phyloP scores from a whole-genome alignment of 2,797 vertebrate species.

The Aplochiton taeniatus region DNA sequence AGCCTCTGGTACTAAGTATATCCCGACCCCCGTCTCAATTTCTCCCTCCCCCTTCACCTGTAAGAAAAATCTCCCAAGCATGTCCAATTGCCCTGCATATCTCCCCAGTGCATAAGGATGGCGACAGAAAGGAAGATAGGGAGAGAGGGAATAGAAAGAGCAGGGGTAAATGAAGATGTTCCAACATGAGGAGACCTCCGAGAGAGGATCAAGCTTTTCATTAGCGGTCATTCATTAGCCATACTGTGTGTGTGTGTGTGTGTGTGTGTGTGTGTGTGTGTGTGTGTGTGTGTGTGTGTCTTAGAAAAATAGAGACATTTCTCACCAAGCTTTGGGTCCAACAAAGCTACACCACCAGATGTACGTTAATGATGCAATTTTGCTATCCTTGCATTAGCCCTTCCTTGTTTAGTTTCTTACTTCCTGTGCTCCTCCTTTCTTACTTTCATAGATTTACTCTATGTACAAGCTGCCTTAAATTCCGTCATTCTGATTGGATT shows the following conservation, averaged over 20 bases:
- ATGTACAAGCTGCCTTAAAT: too few species aligned
- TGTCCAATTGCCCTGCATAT: constrained; percentile 30
- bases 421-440: too few species aligned
- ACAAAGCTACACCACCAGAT: too few species aligned
- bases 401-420: too few species aligned
- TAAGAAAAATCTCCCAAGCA: constrained; percentile 27
- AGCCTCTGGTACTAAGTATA: too few species aligned
- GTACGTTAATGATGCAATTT: too few species aligned
- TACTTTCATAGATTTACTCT: too few species aligned
- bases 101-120: background rate
- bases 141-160: background rate
- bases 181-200: constrained; percentile 6
- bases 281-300: background rate
- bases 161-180: constrained; percentile 33
- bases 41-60: constrained; percentile 12
- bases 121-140: background rate
- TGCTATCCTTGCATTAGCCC: too few species aligned
- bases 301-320: too few species aligned
- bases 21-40: constrained; percentile 9
- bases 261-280: constrained; percentile 22
- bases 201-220: constrained; percentile 13
- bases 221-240: constrained; percentile 11
- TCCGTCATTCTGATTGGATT: too few species aligned
- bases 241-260: constrained; percentile 5
- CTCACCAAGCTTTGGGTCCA: too few species aligned